Evolutionary conservation across 2,797 vertebrate genomes (phyloP).

Genomic region (Podarcis siculus): DNA sequence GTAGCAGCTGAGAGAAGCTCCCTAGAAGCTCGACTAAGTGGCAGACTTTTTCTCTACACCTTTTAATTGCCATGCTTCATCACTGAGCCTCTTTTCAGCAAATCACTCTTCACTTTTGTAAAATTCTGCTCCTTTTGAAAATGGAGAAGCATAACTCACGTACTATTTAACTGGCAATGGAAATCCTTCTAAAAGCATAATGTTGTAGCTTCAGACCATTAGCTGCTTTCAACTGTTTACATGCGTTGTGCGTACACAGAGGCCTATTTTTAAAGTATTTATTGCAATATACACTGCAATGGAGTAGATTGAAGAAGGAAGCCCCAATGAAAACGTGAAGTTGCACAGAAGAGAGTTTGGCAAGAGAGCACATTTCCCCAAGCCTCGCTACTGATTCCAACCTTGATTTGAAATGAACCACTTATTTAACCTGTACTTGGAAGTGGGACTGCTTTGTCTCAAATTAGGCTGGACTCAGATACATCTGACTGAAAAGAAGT

Average conservation of each 20-base stretch:
- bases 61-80: slow-evolving; percentile 27
- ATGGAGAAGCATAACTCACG: not conserved
- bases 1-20: slow-evolving; percentile 81
- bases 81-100: not conserved
- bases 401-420: not conserved
- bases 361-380: not conserved
- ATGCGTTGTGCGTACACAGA: too few relatives aligned
- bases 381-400: not conserved
- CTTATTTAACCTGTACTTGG: not conserved
- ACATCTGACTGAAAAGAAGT: not conserved
- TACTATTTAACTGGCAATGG: not conserved
- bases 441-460: not conserved
- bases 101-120: not conserved
- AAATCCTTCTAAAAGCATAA: not conserved
- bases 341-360: not conserved
- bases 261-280: not conserved
- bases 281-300: slow-evolving; percentile 30
- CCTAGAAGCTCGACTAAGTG: slow-evolving; percentile 73
- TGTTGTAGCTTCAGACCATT: not conserved
- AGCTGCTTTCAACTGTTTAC: fast-evolving
- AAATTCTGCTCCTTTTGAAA: not conserved
- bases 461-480: not conserved
- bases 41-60: slow-evolving; percentile 77
- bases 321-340: not conserved
- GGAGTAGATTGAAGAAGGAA: slow-evolving; percentile 10